Percentiles rank a stretch among this genome's conserved stretches.
Evolutionary conservation across 2,797 vertebrate genomes (phyloP).

Genomic region (Heterohyrax brucei): DNA sequence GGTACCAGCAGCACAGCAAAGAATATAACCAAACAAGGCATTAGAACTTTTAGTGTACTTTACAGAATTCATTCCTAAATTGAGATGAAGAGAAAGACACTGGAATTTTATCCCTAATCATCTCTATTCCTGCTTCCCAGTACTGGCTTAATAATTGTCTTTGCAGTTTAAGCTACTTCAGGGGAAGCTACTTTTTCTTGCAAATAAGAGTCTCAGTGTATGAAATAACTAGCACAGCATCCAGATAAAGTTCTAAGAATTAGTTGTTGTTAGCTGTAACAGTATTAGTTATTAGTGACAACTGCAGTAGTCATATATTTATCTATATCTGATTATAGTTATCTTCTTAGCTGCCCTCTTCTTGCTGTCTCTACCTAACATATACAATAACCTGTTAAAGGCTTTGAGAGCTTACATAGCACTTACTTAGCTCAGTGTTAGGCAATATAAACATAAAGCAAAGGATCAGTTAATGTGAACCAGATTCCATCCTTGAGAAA

Average conservation of each 20-base stretch:
- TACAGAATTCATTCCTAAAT: neutral
- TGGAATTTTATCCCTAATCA: slow-evolving; percentile 8
- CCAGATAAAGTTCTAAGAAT: neutral
- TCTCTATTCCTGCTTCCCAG: slow-evolving; percentile 39
- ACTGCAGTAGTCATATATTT: neutral
- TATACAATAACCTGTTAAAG: neutral
- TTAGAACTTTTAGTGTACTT: neutral
- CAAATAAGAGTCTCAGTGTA: neutral
- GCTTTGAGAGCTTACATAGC: neutral
- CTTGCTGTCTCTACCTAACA: neutral
- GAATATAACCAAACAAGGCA: neutral
- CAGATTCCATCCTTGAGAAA: neutral
- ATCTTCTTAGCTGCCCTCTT: neutral
- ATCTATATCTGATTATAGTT: neutral
- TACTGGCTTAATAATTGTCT: neutral
- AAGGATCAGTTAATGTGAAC: neutral
- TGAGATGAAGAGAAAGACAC: neutral
- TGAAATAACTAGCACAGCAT: neutral
- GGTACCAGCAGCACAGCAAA: neutral
- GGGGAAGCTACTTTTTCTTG: slow-evolving; percentile 29
- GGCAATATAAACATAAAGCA: neutral
- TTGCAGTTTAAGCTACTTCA: slow-evolving; percentile 34
- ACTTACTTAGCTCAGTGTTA: neutral
- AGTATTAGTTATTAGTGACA: neutral
- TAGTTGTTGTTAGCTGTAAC: neutral